Base-by-base conservation (phyloP, 2,797 vertebrate species). In the Tolypeutes matacus region DNA sequence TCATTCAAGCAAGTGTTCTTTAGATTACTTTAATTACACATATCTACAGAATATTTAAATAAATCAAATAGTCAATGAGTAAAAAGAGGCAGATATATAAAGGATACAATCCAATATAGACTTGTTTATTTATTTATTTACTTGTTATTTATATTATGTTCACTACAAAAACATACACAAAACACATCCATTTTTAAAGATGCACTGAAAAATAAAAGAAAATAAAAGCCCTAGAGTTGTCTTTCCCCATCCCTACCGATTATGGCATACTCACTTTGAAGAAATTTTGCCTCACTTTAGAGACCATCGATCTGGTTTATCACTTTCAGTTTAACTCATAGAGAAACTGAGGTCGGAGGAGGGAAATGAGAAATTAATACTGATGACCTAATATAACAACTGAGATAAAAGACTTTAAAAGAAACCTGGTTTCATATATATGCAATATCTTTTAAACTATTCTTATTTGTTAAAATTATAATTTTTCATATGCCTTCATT, bases 1-100 rank as follows among this genome's bases (percentile, higher is more conserved):
- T 92, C 85, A 72, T 36, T 88, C 39, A 91, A 12, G 42, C 9
- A 85, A 80, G 10, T 65, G 49, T 80, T 90, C 58, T 64, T 23
- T 42, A 92, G 31, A 53, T 93, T 86, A 84, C 93, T 90, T 82
- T 94, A n/a, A 92, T 88, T 67, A n/a, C 42, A n/a, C 49, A 7
- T 72, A 31, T 85, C 25, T 75, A 31, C 60, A 88, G 78, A 73
- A 80, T 85, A 70, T 18, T 70, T 81, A 75, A 73, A 58, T 89
- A 62, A 64, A 39, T 91, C 34, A 76, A 31, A 70, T 73, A 64
- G 7, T 94, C 51, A 87, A 14, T 67, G 25, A 77, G 65, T 78
- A 53, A n/a, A 75, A 36, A 67, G 46, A 49, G 5, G 17, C 21
- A n/a, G 13, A 69, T 0, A 58, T 3, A 27, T 4, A 65, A 5